A percentile compares a stretch with the other conserved stretches of the same genome.
Evolutionary conservation across 64 coral and sea anemone species (phyloP).

Genomic region (Stichodactyla helianthus): DNA sequence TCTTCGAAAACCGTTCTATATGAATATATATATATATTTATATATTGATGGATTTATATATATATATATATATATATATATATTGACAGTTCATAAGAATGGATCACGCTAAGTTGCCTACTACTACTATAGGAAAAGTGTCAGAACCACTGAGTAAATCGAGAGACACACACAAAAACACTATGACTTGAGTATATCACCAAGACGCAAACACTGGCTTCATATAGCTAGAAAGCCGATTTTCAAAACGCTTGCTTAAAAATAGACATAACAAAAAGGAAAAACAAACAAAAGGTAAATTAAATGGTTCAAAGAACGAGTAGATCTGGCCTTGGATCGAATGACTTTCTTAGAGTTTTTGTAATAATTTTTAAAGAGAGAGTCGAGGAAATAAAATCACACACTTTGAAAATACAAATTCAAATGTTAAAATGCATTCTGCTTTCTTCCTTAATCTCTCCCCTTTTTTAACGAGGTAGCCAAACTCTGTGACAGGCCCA

Average conservation of each 20-base stretch:
- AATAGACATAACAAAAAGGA: conserved; percentile 13
- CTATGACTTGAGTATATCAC: background rate
- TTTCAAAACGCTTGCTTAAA: conserved; percentile 8
- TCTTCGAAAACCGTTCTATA: too few relatives aligned
- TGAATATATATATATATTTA: too few relatives aligned
- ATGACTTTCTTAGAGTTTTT: background rate
- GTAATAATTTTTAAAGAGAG: background rate
- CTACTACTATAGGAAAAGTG: background rate
- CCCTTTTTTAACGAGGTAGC: background rate
- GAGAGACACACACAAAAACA: background rate
- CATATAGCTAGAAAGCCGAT: background rate
- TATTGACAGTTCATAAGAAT: background rate
- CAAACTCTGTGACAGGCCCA: background rate
- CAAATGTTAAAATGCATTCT: background rate
- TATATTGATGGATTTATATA: too few relatives aligned
- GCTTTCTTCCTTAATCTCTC: background rate
- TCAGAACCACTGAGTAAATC: background rate
- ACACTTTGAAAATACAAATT: background rate
- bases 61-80: too few relatives aligned
- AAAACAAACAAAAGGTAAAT: conserved; percentile 14
- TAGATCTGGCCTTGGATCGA: background rate
- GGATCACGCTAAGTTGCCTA: background rate
- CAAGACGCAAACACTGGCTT: background rate
- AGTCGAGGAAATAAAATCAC: background rate
- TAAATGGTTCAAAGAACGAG: conserved; percentile 4